phyloP scores from a whole-genome alignment of 2,113 vertebrate genomes.

The Eudyptes chrysolophus region DNA sequence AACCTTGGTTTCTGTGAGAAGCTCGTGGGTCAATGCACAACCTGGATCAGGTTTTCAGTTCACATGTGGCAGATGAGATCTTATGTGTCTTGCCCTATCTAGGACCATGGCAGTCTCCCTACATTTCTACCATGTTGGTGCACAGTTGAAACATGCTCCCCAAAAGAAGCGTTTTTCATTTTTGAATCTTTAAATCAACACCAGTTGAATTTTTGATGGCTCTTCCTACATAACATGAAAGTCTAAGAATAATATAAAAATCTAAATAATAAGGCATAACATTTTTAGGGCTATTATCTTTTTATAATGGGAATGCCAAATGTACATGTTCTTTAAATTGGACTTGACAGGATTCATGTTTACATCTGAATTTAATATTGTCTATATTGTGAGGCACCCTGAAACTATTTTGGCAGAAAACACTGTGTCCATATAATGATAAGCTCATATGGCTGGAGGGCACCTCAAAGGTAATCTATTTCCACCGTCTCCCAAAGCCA shows the following conservation, averaged over 20 bases:
- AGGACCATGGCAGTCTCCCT: not conserved
- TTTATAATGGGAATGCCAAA: not conserved
- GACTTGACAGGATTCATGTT: not conserved
- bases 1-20: not conserved
- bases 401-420: not conserved
- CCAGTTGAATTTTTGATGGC: not conserved
- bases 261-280: not conserved
- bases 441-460: not conserved
- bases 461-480: not conserved
- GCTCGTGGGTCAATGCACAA: not conserved
- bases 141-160: not conserved
- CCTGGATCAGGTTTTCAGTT: not conserved
- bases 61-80: not conserved
- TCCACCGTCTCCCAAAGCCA: not conserved
- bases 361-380: not conserved
- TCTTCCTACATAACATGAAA: not conserved
- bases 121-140: fast-evolving
- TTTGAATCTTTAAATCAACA: not conserved
- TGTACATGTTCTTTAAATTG: not conserved
- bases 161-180: not conserved
- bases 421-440: fast-evolving
- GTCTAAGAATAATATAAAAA: not conserved
- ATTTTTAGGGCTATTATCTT: not conserved
- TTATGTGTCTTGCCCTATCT: not conserved
- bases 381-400: not conserved